These are phyloP conservation scores for Palythoa grandis DNA, from an alignment of 92 coral and sea anemone genomes.

Conservation along the genomic window DNA sequence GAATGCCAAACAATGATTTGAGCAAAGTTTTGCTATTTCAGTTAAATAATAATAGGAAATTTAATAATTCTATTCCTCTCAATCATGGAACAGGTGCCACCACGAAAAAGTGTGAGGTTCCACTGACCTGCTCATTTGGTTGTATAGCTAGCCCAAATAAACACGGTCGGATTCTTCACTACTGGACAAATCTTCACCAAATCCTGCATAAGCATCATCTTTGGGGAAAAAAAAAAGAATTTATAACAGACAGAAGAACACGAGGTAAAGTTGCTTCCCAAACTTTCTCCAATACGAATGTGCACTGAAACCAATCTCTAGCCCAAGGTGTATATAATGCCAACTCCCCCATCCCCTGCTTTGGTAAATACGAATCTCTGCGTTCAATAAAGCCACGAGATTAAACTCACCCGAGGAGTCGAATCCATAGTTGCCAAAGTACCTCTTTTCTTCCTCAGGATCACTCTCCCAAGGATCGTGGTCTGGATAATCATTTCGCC, in stretches of 20 bases:
- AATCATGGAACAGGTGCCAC: neutral
- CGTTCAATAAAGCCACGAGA: too few relatives aligned
- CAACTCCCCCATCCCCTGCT: too few relatives aligned
- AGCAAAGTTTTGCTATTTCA: too few relatives aligned
- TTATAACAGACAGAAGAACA: neutral
- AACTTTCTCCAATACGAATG: neutral
- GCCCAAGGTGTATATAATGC: too few relatives aligned
- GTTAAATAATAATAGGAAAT: too few relatives aligned
- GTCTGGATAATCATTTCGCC: constrained; percentile 99
- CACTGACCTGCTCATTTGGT: constrained; percentile 21
- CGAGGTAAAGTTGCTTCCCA: neutral
- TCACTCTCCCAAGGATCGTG: constrained; percentile 77
- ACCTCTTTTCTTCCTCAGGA: constrained; percentile 65
- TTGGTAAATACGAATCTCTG: too few relatives aligned
- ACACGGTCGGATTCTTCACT: constrained; percentile 53
- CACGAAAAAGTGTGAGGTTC: neutral
- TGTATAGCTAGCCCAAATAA: constrained; percentile 25
- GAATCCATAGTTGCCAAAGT: constrained; percentile 76
- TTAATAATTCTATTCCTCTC: too few relatives aligned
- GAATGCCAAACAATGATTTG: too few relatives aligned
- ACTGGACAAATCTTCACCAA: constrained; percentile 71
- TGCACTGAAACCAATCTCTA: too few relatives aligned
- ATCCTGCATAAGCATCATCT: constrained; percentile 36
- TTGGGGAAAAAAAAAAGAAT: neutral
- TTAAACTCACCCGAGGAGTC: constrained; percentile 26